Base-by-base conservation (phyloP, 1,140 invertebrate species). In the Lepidostoma basale region DNA sequence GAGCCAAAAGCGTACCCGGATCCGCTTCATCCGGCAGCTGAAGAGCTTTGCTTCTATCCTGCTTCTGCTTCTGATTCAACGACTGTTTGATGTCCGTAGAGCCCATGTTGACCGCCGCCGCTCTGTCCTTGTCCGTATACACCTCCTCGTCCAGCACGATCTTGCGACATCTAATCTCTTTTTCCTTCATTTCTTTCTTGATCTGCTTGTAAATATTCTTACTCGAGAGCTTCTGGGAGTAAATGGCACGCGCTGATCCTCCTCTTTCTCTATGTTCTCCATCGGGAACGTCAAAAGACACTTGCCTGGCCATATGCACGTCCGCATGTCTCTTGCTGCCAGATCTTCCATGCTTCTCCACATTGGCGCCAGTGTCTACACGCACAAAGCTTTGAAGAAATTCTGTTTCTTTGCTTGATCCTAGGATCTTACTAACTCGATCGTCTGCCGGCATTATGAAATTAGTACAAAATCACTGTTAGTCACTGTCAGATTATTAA, bases 81-180 rank as follows among this genome's bases (percentile, higher is more conserved):
- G 90, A 92, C 67, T 90, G 89, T 74, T 95, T 95, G 30, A 95
- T 95, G 76, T 96, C 93, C 45, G 88, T 82, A 67, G 83, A 89
- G 0, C 92, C 92, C 84, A 94, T 87, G 72, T 92, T 92, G 3
- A 95, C 93, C 1, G 93, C 93, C 0, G 94, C 93, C 0, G 94
- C 94, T 8, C 94, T 80, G 77, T 95, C 94, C 75, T 95, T 96
- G 77, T 96, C 94, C 8, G 92, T 95, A 75, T 95, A 96, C 10
- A 92, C 78, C 75, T 95, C 93, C 64, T 92, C 89, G 72, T 91
- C 88, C n/a, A 84, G 83, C 16, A 85, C 83, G 5, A 67, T 28
- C 22, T 86, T 84, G 68, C 83, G 78, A 23, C 85, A 82, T 9
- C 81, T 84, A 73, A 80, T 83, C 81, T 80, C 81, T 73, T 81